These are phyloP conservation scores for Amblyjoppa fuscipennis DNA, from an alignment of 2,888 invertebrate genomes.

Conservation along the genomic window DNA sequence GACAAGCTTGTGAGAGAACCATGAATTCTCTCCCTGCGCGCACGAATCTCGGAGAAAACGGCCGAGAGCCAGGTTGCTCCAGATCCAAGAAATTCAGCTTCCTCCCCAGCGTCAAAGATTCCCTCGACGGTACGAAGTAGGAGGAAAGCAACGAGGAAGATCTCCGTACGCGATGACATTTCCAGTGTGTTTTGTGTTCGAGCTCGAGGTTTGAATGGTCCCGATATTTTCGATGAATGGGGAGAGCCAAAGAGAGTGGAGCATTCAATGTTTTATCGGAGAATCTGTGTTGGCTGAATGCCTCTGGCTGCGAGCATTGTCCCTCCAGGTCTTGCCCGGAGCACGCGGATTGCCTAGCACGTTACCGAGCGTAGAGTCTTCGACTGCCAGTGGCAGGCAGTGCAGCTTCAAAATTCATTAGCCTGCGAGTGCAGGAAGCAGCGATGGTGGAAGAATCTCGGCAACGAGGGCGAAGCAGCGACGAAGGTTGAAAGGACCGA, in stretches of 20 bases:
- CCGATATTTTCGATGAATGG: slow-evolving; percentile 48
- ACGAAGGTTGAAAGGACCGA: slow-evolving; percentile 65
- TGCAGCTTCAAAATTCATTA: slow-evolving; percentile 30
- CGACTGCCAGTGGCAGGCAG: neutral
- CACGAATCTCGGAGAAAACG: neutral
- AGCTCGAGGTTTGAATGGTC: slow-evolving; percentile 57
- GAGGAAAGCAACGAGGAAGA: slow-evolving; percentile 16
- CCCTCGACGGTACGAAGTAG: neutral
- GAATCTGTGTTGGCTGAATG: slow-evolving; percentile 82
- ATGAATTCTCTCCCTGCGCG: neutral
- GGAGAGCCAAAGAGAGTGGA: slow-evolving; percentile 51
- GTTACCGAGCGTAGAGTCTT: slow-evolving; percentile 17
- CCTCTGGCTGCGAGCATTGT: slow-evolving; percentile 77
- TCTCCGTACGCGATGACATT: slow-evolving; percentile 79
- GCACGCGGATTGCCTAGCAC: neutral
- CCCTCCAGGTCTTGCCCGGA: slow-evolving; percentile 70
- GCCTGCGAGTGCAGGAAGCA: slow-evolving; percentile 28
- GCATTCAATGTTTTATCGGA: slow-evolving; percentile 84
- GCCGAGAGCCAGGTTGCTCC: neutral
- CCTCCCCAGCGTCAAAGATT: slow-evolving; percentile 28
- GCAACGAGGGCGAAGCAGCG: slow-evolving; percentile 71
- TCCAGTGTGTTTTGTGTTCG: slow-evolving; percentile 76
- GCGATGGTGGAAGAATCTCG: slow-evolving; percentile 39
- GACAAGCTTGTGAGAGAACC: neutral
- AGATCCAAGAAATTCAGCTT: slow-evolving; percentile 39